A percentile compares a stretch with the other conserved stretches of the same genome.
phyloP scores from a whole-genome alignment of 2,888 invertebrate genomes.

The Acronicta alni region DNA sequence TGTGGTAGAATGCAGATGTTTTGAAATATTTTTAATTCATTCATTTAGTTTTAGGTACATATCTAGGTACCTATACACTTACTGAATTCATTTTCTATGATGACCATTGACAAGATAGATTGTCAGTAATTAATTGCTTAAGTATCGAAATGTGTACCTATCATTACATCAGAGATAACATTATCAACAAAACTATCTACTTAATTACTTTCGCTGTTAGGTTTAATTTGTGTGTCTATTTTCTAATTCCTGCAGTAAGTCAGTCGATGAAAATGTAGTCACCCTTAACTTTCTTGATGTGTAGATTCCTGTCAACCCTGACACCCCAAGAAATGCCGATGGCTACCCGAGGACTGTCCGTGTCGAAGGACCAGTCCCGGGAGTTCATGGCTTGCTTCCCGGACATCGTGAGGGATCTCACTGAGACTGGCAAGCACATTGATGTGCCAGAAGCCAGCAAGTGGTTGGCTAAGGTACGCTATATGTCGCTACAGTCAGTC shows the following conservation, averaged over 20 bases:
- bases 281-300: conserved; percentile 65
- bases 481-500: conserved; percentile 68
- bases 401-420: conserved; percentile 95
- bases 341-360: conserved; percentile 90
- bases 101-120: not conserved
- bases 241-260: conserved; percentile 23
- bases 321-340: conserved; percentile 90
- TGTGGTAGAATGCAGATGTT: conserved; percentile 1
- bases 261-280: conserved; percentile 45
- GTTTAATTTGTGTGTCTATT: conserved; percentile 2
- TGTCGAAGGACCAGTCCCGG: conserved; percentile 94
- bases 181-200: not conserved
- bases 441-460: conserved; percentile 94
- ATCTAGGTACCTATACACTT: too few species aligned
- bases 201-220: not conserved
- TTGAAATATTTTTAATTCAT: not conserved
- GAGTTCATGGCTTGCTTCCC: conserved; percentile 97
- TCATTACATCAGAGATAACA: conserved; percentile 24
- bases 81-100: not conserved
- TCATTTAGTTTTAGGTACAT: not conserved
- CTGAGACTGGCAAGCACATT: conserved; percentile 92
- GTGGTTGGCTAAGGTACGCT: conserved; percentile 93
- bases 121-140: conserved; percentile 10
- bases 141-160: conserved; percentile 1
- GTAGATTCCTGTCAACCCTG: conserved; percentile 90